Evolutionary conservation across 2,888 invertebrate genomes (phyloP).

Genomic region (Rhamnusium bicolor): DNA sequence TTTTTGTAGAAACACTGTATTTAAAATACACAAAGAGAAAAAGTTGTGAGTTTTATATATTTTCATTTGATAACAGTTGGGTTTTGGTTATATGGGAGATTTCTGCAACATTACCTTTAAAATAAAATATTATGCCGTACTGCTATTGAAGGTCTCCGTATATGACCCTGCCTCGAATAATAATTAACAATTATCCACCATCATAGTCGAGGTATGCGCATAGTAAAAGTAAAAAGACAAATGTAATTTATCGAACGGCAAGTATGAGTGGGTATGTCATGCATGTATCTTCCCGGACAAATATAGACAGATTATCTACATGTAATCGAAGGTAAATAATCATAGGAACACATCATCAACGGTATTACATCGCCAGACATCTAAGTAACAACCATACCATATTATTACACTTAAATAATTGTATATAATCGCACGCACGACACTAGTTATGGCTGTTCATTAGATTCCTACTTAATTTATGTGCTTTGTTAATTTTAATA

Average conservation of each 20-base stretch:
- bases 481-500: slow-evolving; percentile 17
- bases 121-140: not conserved
- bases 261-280: slow-evolving; percentile 38
- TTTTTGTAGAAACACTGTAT: too few species aligned
- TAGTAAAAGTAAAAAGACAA: not conserved
- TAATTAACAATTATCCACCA: slow-evolving; percentile 10
- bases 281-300: slow-evolving; percentile 40
- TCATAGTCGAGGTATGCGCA: not conserved
- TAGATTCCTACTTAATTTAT: slow-evolving; percentile 23
- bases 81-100: too few species aligned
- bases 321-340: slow-evolving; percentile 41
- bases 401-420: slow-evolving; percentile 33
- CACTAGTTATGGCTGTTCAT: slow-evolving; percentile 23
- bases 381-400: slow-evolving; percentile 18
- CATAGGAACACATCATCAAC: slow-evolving; percentile 34
- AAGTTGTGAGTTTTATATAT: too few species aligned
- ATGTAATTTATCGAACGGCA: slow-evolving; percentile 32
- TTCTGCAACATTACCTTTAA: too few species aligned
- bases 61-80: too few species aligned
- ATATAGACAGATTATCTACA: slow-evolving; percentile 45
- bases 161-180: not conserved
- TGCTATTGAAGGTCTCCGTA: not conserved
- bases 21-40: too few species aligned
- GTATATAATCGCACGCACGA: slow-evolving; percentile 27
- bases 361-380: slow-evolving; percentile 31